These are phyloP conservation scores for Drosophila planitibia DNA, from an alignment of 2,888 invertebrate genomes.

Conservation along the genomic window DNA sequence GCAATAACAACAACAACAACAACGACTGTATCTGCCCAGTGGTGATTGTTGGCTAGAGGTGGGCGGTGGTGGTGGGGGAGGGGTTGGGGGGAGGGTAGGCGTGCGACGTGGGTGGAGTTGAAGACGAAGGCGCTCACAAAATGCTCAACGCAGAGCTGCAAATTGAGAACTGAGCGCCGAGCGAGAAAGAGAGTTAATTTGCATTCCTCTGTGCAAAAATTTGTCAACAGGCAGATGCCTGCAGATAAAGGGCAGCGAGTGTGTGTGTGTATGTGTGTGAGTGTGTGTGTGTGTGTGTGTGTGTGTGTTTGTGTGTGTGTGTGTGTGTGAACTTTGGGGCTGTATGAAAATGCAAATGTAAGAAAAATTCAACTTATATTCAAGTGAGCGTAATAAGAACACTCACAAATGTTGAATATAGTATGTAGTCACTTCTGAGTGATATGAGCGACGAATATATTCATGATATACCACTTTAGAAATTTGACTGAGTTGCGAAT, in stretches of 20 bases:
- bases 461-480: neutral
- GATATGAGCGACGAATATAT: neutral
- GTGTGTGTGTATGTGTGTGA: neutral
- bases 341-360: neutral
- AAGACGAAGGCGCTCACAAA: conserved; percentile 45
- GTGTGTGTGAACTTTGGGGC: neutral
- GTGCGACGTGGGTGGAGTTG: conserved; percentile 46
- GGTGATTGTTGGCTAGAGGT: conserved; percentile 26
- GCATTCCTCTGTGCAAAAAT: conserved; percentile 46
- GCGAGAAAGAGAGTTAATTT: conserved; percentile 41
- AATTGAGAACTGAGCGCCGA: conserved; percentile 1
- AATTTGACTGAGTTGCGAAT: neutral
- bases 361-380: neutral
- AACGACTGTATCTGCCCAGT: conserved; percentile 45
- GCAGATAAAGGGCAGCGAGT: neutral
- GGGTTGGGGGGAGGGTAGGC: neutral
- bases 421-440: neutral
- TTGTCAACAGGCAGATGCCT: conserved; percentile 24
- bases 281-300: neutral
- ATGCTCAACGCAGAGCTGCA: conserved; percentile 12
- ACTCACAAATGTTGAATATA: conserved; percentile 9
- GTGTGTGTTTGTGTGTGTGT: neutral
- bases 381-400: conserved; percentile 21
- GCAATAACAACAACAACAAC: conserved; percentile 16
- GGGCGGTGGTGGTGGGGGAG: neutral